Percentiles rank a stretch among this genome's conserved stretches.
Evolutionary conservation across 2,888 invertebrate species (phyloP).

Genomic region (Apoda limacodes): DNA sequence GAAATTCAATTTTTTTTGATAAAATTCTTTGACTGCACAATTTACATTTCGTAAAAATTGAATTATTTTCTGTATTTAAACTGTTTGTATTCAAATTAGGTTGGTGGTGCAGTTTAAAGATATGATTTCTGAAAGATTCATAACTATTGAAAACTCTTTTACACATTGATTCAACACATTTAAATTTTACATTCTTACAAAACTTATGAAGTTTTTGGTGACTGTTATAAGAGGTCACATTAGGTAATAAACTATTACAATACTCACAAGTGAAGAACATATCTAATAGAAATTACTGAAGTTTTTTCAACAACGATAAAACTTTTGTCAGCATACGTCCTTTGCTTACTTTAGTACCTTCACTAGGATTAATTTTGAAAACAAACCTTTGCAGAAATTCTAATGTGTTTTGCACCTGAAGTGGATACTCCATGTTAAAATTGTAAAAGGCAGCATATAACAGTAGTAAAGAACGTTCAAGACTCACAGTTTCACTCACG

Average conservation of each 20-base stretch:
- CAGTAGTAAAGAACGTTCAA: not conserved
- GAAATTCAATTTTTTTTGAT: not conserved
- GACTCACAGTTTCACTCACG: not conserved
- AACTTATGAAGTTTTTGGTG: not conserved
- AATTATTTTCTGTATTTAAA: not conserved
- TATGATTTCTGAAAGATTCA: not conserved
- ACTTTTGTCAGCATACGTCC: not conserved
- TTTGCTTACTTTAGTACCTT: not conserved
- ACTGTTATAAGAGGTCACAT: not conserved
- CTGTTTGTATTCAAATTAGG: not conserved
- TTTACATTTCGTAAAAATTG: not conserved
- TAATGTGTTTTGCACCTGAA: not conserved
- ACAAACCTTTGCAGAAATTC: not conserved
- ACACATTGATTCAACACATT: not conserved
- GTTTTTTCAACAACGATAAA: not conserved
- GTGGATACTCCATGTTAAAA: not conserved
- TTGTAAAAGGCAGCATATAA: not conserved
- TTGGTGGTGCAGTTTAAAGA: not conserved
- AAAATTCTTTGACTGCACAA: not conserved
- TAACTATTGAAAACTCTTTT: not conserved
- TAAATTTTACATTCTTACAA: not conserved
- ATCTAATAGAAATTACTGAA: too few relatives aligned
- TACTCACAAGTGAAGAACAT: not conserved
- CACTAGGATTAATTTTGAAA: not conserved
- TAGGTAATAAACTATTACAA: not conserved